Base-by-base conservation (phyloP, 2,113 vertebrate species). In the Bubo scandiacus region DNA sequence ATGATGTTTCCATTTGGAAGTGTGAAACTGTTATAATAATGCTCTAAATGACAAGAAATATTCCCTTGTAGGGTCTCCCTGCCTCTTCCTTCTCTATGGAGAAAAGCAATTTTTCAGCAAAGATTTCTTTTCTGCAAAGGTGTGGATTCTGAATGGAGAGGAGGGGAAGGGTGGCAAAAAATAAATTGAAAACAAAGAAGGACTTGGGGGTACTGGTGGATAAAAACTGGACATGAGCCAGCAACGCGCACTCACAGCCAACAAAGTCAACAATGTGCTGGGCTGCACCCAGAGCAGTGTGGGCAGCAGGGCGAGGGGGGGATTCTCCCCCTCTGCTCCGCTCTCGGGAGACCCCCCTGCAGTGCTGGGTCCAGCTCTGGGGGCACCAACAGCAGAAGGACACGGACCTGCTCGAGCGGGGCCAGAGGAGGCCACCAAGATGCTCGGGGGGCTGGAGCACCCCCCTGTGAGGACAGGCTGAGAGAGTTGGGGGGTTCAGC, bases 191-290 rank as follows among this genome's bases (percentile, higher is more conserved):
- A 92, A 36, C 2, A 3, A 25, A 75, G 34, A 38, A 43, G 34
- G 12, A 6, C 19, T 38, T 20, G 9, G 3, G 61, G 22, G 2
- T 52, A 3, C 36, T 49, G 25, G 22, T 4, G 10, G 57, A 9
- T 32, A 12, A 34, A 34, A 29, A 5, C 10, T 71, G 34, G 15
- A 2, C 12, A 4, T 15, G 55, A 88, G 1, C 34, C 0, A 0
- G 9, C 21, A n/a, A 8, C 1, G 18, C 18, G 23, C 0, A 0
- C 2, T 59, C 0, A 0, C 22, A 77, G 15, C n/a, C n/a, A 23
- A n/a, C 52, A 27, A 58, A 6, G 3, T 10, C 42, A 18, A 2
- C 11, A 0, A 0, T 15, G 0, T 4, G 11, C 29, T 9, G n/a
- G 66, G 54, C 54, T 82, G 80, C 29, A 27, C 4, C 51, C 23